Evolutionary conservation across 64 coral and sea anemone genomes (phyloP).

Genomic region (Trachythela sp.): DNA sequence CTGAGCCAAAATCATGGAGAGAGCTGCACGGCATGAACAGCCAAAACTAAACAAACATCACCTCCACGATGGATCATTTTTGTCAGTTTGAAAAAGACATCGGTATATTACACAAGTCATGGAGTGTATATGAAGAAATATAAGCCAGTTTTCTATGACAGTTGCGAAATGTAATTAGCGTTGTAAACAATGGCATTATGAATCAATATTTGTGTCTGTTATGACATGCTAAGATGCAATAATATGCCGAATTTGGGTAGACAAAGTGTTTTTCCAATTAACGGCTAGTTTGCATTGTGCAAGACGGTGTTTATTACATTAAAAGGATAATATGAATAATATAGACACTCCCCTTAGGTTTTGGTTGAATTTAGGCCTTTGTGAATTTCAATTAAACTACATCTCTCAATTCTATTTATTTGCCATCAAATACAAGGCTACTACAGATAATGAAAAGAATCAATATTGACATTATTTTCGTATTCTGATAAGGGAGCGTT

Average conservation of each 20-base stretch:
- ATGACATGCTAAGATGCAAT: neutral
- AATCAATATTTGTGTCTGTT: neutral
- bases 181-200: neutral
- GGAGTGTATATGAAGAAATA: neutral
- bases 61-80: neutral
- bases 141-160: neutral
- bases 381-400: neutral
- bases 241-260: neutral
- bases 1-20: neutral
- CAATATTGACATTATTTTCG: no score
- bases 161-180: neutral
- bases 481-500: no score
- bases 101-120: neutral
- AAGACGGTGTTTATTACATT: neutral
- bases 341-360: neutral
- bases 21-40: neutral
- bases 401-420: no score
- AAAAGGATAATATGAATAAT: neutral
- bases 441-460: neutral
- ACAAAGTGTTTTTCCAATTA: neutral
- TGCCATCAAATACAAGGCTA: neutral
- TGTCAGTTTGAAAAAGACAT: neutral
- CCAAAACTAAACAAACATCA: neutral
- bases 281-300: neutral
- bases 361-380: neutral